Evolutionary conservation across 2,797 vertebrate species (phyloP), one percentile per base, ranked within the genome.

Genomic region (Tinamus major): DNA sequence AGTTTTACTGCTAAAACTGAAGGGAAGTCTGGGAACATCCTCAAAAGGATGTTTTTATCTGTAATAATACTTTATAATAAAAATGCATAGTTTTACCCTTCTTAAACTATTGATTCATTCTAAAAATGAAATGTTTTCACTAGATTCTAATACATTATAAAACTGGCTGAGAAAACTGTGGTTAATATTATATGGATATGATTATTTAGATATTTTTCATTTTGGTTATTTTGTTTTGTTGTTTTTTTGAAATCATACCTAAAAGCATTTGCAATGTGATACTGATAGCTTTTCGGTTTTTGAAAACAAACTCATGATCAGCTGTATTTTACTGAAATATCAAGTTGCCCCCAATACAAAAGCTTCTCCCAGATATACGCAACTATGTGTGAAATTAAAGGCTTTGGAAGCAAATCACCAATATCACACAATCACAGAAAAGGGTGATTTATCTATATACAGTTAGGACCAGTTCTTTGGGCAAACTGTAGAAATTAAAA

Each of bases 1-100:
- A 7, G 62, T 67, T 78, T 56, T 56, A 84, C 42, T 89, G 41
- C 33, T 91, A 39, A 15, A 92, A 64, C 21, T 48, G 44, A 64
- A 76, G 5, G 9, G 2, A 19, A 39, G 26, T 64, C n/a, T 79
- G 6, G 19, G 21, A 49, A 49, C 21, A 49, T 49, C 48, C 53
- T 53, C 2, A 5, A 79, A 14, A 29, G 4, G 6, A 10, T 37
- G 27, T 2, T 31, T 58, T 42, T 23, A 64, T 6, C n/a, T 79
- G 13, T 13, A 71, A 13, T 15, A 82, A 46, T n/a, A 31, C 0
- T 20, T 83, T 70, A 20, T 39, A 23, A 67, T 20, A 91, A 29
- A 37, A 42, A 53, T 1, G 16, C 2, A 14, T 44, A 48, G 19
- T 82, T 74, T 78, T 55, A 46, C 17, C 9, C 5, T 14, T 72